These are phyloP conservation scores for Muscicapa striata DNA, from an alignment of 2,797 vertebrate genomes.

Conservation along the genomic window DNA sequence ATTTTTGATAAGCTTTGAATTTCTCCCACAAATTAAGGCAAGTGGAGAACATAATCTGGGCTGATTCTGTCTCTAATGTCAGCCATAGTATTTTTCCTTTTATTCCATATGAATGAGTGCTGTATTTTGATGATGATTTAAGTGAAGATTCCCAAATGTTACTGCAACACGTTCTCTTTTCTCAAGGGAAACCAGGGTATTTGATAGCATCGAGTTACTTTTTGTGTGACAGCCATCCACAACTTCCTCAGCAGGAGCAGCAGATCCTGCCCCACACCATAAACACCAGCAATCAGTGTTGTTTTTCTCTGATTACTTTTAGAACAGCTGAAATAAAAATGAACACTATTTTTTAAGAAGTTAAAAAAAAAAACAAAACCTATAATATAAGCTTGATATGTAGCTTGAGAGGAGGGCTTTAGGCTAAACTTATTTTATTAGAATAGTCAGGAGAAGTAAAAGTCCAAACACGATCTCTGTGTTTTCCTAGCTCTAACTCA, in stretches of 20 bases:
- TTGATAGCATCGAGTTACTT: neutral
- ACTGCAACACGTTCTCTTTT: neutral
- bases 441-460: neutral
- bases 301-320: neutral
- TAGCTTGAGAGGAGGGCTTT: neutral
- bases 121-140: neutral
- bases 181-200: neutral
- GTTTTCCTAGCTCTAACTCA: neutral
- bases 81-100: neutral
- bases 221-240: neutral
- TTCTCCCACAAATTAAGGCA: conserved; percentile 12
- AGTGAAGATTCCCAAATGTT: neutral
- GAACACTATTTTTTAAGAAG: neutral
- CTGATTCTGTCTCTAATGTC: neutral
- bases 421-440: neutral
- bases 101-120: neutral
- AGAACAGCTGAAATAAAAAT: neutral
- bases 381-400: neutral
- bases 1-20: conserved; percentile 22
- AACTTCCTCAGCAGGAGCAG: neutral
- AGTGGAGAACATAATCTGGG: neutral
- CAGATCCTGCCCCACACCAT: neutral
- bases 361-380: too few species aligned
- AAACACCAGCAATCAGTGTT: neutral
- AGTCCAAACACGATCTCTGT: neutral